Evolutionary conservation across 2,797 vertebrate genomes (phyloP).

Genomic region (Acridotheres tristis): DNA sequence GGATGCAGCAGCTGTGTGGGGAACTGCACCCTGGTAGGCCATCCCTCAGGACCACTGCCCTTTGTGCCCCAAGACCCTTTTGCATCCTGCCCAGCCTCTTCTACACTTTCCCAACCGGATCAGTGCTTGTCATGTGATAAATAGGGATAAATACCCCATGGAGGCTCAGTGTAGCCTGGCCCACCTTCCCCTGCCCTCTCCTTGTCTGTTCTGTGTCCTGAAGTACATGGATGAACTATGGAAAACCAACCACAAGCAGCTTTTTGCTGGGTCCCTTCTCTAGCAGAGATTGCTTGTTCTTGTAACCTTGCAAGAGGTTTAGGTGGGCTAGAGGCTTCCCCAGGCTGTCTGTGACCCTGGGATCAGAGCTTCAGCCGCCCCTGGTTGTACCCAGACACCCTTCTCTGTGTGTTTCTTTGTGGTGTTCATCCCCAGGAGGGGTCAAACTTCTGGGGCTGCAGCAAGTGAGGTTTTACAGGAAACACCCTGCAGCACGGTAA

Average conservation of each 20-base stretch:
- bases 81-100: neutral
- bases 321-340: neutral
- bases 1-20: neutral
- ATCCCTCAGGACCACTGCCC: neutral
- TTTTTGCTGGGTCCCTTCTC: neutral
- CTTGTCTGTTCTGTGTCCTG: neutral
- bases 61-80: neutral
- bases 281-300: neutral
- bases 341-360: neutral
- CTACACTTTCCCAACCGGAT: neutral
- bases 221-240: accelerated
- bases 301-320: neutral
- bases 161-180: neutral
- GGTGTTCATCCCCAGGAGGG: neutral
- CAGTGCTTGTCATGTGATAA: accelerated
- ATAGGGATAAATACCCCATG: neutral
- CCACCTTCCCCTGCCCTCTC: neutral
- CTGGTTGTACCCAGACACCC: accelerated
- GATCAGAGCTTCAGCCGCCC: neutral
- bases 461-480: neutral
- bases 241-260: neutral
- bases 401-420: neutral
- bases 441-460: neutral
- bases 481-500: neutral
- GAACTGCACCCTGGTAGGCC: accelerated